Percentiles rank a stretch among this genome's conserved stretches.
These are phyloP conservation scores for Gymnothorax javanicus DNA, from an alignment of 2,797 vertebrate genomes.

Conservation along the genomic window DNA sequence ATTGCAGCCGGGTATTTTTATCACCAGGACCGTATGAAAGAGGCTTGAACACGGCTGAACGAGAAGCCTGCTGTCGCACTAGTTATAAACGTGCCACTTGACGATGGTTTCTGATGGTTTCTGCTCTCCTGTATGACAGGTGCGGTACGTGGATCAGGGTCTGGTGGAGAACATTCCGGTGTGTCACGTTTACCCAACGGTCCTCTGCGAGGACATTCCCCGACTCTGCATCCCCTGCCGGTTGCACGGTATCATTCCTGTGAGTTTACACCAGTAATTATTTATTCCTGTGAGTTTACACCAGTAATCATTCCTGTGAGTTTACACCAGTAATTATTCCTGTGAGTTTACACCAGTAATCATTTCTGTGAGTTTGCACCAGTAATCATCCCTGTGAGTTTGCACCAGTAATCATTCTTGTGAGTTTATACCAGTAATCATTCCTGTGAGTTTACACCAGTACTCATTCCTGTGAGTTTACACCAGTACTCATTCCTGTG, in stretches of 20 bases:
- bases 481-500: slow-evolving; percentile 70
- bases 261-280: slow-evolving; percentile 58
- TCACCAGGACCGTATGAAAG: too few relatives aligned
- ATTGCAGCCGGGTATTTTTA: too few relatives aligned
- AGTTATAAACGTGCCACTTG: not conserved
- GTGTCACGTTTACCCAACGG: slow-evolving; percentile 84
- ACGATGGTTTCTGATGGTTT: not conserved
- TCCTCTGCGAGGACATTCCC: slow-evolving; percentile 78
- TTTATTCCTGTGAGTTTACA: not conserved
- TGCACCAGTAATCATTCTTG: not conserved
- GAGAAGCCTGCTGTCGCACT: not conserved
- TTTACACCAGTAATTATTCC: not conserved
- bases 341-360: not conserved
- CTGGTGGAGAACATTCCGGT: slow-evolving; percentile 84
- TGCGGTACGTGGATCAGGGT: slow-evolving; percentile 86
- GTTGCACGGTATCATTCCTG: slow-evolving; percentile 78
- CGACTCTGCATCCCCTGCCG: slow-evolving; percentile 87
- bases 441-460: slow-evolving; percentile 74
- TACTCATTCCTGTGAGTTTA: not conserved
- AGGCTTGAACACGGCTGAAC: not conserved
- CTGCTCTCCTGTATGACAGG: slow-evolving; percentile 64
- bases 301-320: not conserved
- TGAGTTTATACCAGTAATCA: slow-evolving; percentile 29
- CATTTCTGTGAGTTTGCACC: not conserved
- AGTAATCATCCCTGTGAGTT: too few relatives aligned